Conservation (phyloP, 2,888 invertebrate genomes). For the Epistrophe grossulariae region DNA sequence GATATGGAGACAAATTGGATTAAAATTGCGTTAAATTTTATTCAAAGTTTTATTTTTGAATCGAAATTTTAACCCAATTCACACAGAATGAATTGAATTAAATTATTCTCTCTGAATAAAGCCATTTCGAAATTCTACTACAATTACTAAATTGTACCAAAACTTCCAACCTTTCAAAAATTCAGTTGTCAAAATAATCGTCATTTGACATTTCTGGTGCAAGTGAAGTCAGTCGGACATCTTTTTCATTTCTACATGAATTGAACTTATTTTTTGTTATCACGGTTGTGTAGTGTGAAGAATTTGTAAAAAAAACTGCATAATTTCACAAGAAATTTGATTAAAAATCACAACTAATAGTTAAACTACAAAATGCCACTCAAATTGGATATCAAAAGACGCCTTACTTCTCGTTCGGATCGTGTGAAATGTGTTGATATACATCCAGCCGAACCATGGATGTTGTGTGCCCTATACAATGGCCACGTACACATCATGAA, state of each 20-base stretch:
- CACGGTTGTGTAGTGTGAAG: conserved; percentile 16
- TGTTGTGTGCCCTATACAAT: conserved; percentile 98
- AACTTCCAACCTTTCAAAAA: conserved; percentile 72
- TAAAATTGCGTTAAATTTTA: no score
- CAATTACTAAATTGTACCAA: conserved; percentile 15
- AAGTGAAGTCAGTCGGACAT: conserved; percentile 56
- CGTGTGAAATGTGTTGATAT: conserved; percentile 99
- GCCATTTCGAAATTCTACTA: conserved; percentile 40
- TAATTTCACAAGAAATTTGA: conserved; percentile 39
- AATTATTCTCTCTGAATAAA: conserved; percentile 22
- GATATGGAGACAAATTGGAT: no score
- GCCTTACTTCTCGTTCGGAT: conserved; percentile 98
- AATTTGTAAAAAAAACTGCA: conserved; percentile 6
- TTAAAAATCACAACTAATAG: background rate
- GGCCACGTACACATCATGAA: conserved; percentile 99
- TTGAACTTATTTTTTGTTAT: conserved; percentile 42
- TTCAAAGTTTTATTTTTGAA: no score
- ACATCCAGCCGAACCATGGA: conserved; percentile 99
- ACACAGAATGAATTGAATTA: no score
- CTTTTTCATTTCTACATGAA: conserved; percentile 55
- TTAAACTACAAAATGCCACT: conserved; percentile 88
- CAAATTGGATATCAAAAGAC: conserved; percentile 98
- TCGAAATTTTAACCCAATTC: no score
- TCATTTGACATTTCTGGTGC: conserved; percentile 60
- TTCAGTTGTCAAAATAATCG: conserved; percentile 57